Conservation (phyloP, 2,113 vertebrate genomes). For the Okapia johnstoni region DNA sequence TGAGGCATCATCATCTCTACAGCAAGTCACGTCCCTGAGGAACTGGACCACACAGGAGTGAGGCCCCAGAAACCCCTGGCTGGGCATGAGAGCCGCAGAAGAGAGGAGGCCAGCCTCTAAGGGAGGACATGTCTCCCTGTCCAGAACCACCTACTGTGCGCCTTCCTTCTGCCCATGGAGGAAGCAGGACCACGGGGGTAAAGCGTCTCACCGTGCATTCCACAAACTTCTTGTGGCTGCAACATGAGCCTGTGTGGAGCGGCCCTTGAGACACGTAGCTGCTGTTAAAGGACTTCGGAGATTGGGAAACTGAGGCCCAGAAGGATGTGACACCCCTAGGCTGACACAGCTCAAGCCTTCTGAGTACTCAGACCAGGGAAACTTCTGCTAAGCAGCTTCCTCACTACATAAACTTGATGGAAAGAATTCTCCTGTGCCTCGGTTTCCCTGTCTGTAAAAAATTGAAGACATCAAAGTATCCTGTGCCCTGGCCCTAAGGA, state of each 20-base stretch:
- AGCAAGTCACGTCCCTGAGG: background rate
- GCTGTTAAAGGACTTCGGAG: background rate
- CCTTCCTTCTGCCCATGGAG: background rate
- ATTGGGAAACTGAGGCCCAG: background rate
- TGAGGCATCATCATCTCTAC: fast-evolving
- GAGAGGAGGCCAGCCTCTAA: background rate
- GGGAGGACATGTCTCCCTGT: background rate
- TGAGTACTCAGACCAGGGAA: background rate
- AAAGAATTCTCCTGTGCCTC: background rate
- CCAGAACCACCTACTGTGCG: background rate
- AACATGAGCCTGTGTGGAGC: background rate
- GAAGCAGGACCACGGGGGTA: fast-evolving
- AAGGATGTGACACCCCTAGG: background rate
- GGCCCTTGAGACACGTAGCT: background rate
- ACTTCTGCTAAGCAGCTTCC: background rate
- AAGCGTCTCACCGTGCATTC: background rate
- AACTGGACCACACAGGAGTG: fast-evolving
- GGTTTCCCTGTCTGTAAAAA: background rate
- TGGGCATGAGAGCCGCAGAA: fast-evolving
- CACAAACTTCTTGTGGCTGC: background rate
- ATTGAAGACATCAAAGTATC: background rate
- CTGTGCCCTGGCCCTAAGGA: background rate
- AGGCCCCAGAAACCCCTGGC: background rate
- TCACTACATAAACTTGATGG: fast-evolving
- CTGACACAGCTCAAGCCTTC: background rate